Evolutionary conservation across 2,888 invertebrate species (phyloP).

Genomic region (Meandrusa payeni): DNA sequence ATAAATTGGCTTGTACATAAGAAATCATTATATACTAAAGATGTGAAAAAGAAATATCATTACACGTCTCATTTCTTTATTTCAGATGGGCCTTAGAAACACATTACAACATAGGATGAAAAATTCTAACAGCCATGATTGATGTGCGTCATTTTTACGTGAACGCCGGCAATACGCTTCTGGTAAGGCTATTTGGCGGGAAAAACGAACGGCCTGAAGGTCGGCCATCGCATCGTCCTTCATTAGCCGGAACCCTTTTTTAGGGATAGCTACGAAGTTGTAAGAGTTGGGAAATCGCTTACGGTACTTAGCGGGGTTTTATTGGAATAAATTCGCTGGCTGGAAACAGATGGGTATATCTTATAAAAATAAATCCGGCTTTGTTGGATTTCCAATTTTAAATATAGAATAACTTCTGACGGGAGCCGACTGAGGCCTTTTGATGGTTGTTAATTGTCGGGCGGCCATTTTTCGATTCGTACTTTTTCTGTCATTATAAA

Average conservation of each 20-base stretch:
- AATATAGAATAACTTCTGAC: constrained; percentile 11
- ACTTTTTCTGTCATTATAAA: constrained; percentile 3
- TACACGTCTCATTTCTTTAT: too few species aligned
- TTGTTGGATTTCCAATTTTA: constrained; percentile 6
- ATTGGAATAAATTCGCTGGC: neutral
- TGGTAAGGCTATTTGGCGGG: neutral
- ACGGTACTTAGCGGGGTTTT: constrained; percentile 1
- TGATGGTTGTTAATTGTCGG: constrained; percentile 9
- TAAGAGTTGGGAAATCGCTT: constrained; percentile 5
- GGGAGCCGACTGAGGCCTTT: constrained; percentile 1
- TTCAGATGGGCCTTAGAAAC: too few species aligned
- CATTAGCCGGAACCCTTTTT: constrained; percentile 13
- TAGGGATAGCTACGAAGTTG: neutral
- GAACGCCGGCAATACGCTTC: constrained; percentile 6
- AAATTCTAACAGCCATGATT: neutral
- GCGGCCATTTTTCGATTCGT: constrained; percentile 1
- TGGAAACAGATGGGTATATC: neutral
- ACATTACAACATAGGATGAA: too few species aligned
- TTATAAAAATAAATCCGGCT: constrained; percentile 9
- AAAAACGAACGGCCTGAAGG: constrained; percentile 7
- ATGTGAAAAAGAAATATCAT: too few species aligned
- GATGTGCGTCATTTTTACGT: constrained; percentile 4
- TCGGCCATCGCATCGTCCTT: constrained; percentile 8
- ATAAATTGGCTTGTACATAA: too few species aligned
- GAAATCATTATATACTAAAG: too few species aligned